Percentiles rank a stretch among this genome's conserved stretches.
phyloP scores from a whole-genome alignment of 2,113 vertebrate genomes.

The Isurus oxyrinchus region DNA sequence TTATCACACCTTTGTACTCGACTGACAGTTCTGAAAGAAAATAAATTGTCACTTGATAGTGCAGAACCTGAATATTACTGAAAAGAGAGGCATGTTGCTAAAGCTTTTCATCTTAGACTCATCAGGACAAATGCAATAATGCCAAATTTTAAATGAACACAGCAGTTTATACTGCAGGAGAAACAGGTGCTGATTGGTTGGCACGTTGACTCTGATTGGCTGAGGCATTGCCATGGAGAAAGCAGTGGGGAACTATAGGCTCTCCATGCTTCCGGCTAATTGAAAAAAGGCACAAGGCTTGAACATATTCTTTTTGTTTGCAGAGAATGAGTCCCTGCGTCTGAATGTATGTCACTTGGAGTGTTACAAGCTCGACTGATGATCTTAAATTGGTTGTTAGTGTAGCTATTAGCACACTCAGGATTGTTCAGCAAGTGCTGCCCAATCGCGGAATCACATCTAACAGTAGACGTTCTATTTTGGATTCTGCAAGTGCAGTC shows the following conservation, averaged over 20 bases:
- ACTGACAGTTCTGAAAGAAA: not conserved
- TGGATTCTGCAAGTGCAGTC: not conserved
- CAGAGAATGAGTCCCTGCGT: not conserved
- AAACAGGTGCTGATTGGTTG: not conserved
- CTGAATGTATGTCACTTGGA: not conserved
- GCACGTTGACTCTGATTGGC: too few relatives aligned
- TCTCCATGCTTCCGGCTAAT: not conserved
- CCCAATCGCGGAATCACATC: not conserved
- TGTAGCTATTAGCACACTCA: not conserved
- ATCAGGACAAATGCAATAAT: not conserved
- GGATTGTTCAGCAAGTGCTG: not conserved
- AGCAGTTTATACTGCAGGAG: not conserved
- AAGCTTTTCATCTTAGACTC: not conserved
- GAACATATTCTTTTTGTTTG: not conserved
- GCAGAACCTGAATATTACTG: too few relatives aligned
- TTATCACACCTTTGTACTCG: not conserved
- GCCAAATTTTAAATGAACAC: not conserved
- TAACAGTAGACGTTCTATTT: not conserved
- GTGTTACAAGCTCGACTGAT: not conserved
- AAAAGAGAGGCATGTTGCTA: not conserved
- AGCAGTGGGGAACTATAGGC: too few relatives aligned
- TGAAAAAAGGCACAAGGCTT: not conserved
- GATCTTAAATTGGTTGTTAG: not conserved
- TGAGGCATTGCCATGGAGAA: too few relatives aligned
- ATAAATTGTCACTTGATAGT: not conserved